Evolutionary conservation across 1,140 invertebrate genomes (phyloP).

Genomic region (Hirudo medicinalis): DNA sequence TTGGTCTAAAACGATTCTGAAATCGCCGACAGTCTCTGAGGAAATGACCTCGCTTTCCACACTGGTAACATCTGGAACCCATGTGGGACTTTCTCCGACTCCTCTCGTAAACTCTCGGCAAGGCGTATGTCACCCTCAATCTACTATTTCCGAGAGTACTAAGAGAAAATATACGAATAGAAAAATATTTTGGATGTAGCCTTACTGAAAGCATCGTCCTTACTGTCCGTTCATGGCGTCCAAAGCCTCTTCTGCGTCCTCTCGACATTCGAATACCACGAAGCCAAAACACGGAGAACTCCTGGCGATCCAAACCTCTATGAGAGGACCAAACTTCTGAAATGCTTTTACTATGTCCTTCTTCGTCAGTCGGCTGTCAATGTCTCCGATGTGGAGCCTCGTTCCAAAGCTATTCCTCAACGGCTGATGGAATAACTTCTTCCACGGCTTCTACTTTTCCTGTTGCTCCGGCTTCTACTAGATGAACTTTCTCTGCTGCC

Average conservation of each 20-base stretch:
- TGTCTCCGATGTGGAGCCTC: constrained; percentile 3
- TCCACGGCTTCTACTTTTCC: not conserved
- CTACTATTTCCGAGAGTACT: constrained; percentile 24
- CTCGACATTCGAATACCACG: constrained; percentile 36
- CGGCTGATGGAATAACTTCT: constrained; percentile 8
- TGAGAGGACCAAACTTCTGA: constrained; percentile 37
- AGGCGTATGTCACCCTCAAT: constrained; percentile 35
- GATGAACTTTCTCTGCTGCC: constrained; percentile 1
- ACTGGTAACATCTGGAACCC: constrained; percentile 33
- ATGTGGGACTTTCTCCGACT: constrained; percentile 19
- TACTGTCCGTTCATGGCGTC: constrained; percentile 39
- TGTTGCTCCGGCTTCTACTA: constrained; percentile 1
- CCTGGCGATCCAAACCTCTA: constrained; percentile 39
- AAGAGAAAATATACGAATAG: constrained; percentile 2
- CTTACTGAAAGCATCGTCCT: constrained; percentile 31
- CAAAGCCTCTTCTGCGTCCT: constrained; percentile 36
- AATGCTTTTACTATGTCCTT: constrained; percentile 34
- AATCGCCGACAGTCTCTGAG: constrained; percentile 33
- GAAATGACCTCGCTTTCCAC: constrained; percentile 39
- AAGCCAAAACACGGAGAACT: constrained; percentile 42
- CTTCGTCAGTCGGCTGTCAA: constrained; percentile 29
- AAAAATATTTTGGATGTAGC: not conserved
- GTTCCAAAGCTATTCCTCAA: not conserved
- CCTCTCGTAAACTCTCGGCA: constrained; percentile 32
- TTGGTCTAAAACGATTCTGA: not conserved